Evolutionary conservation across 2,113 vertebrate species (phyloP).

Genomic region (Oxyruncus cristatus): DNA sequence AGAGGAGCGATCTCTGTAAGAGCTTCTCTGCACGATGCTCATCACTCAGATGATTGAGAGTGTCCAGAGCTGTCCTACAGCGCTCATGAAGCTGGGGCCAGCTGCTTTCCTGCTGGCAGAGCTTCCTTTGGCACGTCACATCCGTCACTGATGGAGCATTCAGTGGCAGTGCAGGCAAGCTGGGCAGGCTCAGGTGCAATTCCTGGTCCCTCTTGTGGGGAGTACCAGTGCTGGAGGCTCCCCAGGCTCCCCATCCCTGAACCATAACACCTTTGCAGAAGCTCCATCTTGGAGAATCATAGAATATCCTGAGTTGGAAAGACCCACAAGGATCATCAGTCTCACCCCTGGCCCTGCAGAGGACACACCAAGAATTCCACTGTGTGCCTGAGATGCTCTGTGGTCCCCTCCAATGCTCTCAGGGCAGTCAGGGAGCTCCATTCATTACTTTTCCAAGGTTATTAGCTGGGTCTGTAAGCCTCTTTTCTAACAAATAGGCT

Average conservation of each 20-base stretch:
- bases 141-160: fast-evolving
- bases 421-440: no score
- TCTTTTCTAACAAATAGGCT: not conserved
- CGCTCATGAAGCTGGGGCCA: fast-evolving
- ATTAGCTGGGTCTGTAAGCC: fast-evolving
- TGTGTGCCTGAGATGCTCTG: not conserved
- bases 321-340: not conserved
- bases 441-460: not conserved
- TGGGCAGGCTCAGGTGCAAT: fast-evolving
- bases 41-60: not conserved
- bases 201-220: not conserved
- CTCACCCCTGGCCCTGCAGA: not conserved
- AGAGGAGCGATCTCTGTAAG: not conserved
- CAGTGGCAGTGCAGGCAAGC: fast-evolving
- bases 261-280: fast-evolving
- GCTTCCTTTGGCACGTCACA: not conserved
- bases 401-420: not conserved
- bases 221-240: fast-evolving
- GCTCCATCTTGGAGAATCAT: fast-evolving
- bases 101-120: not conserved
- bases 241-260: not conserved
- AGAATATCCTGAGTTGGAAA: not conserved
- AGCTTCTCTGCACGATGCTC: not conserved
- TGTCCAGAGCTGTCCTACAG: not conserved
- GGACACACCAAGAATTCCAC: not conserved